These are phyloP conservation scores for Baryphthengus martii DNA, from an alignment of 2,113 vertebrate species.

Conservation along the genomic window DNA sequence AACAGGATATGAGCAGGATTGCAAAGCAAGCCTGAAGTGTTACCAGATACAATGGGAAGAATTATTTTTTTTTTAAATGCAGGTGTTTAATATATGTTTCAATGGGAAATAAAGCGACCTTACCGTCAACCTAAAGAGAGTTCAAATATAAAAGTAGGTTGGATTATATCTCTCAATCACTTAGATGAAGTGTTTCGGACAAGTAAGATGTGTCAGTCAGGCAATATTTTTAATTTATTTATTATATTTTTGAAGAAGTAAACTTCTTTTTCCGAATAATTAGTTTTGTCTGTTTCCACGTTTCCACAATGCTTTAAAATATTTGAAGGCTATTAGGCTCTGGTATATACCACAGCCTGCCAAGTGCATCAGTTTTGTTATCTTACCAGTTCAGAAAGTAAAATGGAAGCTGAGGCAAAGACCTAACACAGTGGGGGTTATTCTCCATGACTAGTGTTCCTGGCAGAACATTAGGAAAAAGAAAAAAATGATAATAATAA, in stretches of 20 bases:
- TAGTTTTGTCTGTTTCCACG: not conserved
- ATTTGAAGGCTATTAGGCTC: not conserved
- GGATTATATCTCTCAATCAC: not conserved
- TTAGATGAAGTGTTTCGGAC: not conserved
- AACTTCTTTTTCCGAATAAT: not conserved
- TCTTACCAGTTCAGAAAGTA: not conserved
- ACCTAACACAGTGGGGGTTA: not conserved
- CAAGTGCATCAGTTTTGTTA: not conserved
- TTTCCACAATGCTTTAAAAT: not conserved
- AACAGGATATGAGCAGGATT: constrained; percentile 34
- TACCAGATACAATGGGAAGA: constrained; percentile 32
- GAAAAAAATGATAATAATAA: not conserved
- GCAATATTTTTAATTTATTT: not conserved
- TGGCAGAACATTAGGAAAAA: not conserved
- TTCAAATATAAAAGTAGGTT: not conserved
- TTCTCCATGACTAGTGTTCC: not conserved
- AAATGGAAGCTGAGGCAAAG: not conserved
- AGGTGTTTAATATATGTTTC: constrained; percentile 27
- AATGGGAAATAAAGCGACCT: not conserved
- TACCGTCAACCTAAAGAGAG: not conserved
- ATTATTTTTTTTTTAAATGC: not conserved
- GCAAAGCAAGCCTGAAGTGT: constrained; percentile 16
- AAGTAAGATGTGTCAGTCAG: not conserved
- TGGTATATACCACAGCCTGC: not conserved
- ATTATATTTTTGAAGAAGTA: not conserved